Conservation (phyloP, 2,113 vertebrate genomes). For the Zonotrichia leucophrys region DNA sequence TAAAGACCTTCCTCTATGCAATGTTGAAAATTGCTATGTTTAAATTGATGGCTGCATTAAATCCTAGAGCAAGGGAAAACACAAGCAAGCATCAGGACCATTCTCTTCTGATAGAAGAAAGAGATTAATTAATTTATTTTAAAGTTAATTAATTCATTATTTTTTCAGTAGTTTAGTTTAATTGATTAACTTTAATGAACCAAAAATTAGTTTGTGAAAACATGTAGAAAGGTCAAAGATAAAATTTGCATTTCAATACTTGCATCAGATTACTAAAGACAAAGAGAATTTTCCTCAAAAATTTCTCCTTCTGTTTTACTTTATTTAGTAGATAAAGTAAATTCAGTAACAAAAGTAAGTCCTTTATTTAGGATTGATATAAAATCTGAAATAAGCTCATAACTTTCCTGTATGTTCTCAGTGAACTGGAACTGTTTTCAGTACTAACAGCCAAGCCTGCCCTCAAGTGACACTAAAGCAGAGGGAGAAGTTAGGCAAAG, state of each 20-base stretch:
- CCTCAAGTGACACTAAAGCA: slow-evolving; percentile 42
- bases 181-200: neutral
- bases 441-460: slow-evolving; percentile 28
- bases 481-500: neutral
- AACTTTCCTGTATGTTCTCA: neutral
- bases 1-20: neutral
- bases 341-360: neutral
- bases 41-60: neutral
- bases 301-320: neutral
- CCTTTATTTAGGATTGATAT: neutral
- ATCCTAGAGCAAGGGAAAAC: neutral
- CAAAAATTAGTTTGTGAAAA: neutral
- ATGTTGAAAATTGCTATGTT: neutral
- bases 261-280: neutral
- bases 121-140: neutral
- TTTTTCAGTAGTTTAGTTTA: neutral
- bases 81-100: neutral
- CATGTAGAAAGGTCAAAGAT: neutral
- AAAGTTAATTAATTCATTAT: neutral
- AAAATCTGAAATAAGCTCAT: neutral
- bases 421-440: neutral
- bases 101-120: neutral
- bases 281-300: neutral
- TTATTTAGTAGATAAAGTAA: neutral
- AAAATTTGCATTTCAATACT: neutral